Base-by-base conservation (phyloP, 2,888 invertebrate genomes). In the Elaeidobius kamerunicus region DNA sequence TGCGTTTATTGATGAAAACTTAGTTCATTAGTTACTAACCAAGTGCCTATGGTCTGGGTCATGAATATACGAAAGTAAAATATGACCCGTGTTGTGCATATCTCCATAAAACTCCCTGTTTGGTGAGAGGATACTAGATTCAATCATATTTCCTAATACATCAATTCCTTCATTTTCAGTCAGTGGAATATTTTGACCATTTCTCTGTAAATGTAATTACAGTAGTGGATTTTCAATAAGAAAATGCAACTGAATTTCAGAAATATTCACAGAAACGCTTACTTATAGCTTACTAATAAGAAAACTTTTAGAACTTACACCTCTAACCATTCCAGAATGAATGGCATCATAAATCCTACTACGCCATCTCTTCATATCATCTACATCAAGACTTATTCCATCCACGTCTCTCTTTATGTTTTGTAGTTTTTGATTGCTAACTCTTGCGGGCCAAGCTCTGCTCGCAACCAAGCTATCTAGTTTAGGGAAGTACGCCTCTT, bases 401-500 rank as follows among this genome's bases (percentile, higher is more conserved):
- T 89, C 86, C 1, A 78, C 76, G 16, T 84, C 81, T 1, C 89
- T 79, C 65, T 82, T 80, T 28, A 90, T 59, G 65, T 89, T 84
- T 11, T 74, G 69, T 2, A 86, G 64, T 0, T 61, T 63, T 0
- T 82, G 77, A 39, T 76, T 75, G 0, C 76, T 74, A 30, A 83
- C 82, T 61, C 89, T 79, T 0, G 87, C 80, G 0, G 90, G 87
- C 85, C 86, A 90, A 2, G 84, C 76, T 11, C 57, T 76, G 63
- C 86, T 86, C 17, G 89, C 81, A 3, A 89, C 85, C 59, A 84
- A 75, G 1, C 86, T 87, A 72, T 90, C 87, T 67, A 91, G 74
- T 73, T 91, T 91, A 3, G 90, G 86, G 76, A 90, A 91, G 71
- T 91, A 91, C 0, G 83, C 91, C 69, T 91, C 89, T 0, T 71